Conservation (phyloP, 2,113 vertebrate genomes). For the Passer domesticus region DNA sequence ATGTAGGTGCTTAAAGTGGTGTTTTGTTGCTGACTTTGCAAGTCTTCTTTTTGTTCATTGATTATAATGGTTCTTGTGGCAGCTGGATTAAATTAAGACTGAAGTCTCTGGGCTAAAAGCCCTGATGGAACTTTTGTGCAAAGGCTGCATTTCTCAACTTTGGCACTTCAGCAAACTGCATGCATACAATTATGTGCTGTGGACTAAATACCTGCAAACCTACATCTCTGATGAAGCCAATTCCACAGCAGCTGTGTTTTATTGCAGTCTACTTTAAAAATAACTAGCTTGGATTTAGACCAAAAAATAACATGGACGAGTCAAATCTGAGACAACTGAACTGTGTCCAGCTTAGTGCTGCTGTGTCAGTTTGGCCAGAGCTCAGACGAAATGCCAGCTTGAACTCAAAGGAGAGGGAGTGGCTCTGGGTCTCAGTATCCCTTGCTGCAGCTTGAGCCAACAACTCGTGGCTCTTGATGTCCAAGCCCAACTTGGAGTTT, state of each 20-base stretch:
- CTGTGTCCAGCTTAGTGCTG: background rate
- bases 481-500: background rate
- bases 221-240: background rate
- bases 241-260: background rate
- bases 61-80: conserved; percentile 59
- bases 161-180: background rate
- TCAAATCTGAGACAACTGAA: background rate
- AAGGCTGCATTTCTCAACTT: conserved; percentile 43
- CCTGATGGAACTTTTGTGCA: conserved; percentile 58
- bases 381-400: background rate
- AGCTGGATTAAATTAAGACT: conserved; percentile 66
- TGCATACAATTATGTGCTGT: background rate
- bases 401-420: background rate
- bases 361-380: background rate
- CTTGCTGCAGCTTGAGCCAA: background rate
- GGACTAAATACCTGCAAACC: conserved; percentile 20
- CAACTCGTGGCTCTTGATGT: rapidly evolving
- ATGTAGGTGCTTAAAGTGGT: conserved; percentile 4
- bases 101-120: conserved; percentile 60
- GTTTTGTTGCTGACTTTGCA: conserved; percentile 46
- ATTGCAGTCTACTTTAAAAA: conserved; percentile 1
- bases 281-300: conserved; percentile 8
- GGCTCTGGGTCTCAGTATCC: background rate
- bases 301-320: background rate
- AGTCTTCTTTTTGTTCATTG: conserved; percentile 59